Base-by-base conservation (phyloP, 2,888 invertebrate genomes). In the Spatulosminthurus flaviceps region DNA sequence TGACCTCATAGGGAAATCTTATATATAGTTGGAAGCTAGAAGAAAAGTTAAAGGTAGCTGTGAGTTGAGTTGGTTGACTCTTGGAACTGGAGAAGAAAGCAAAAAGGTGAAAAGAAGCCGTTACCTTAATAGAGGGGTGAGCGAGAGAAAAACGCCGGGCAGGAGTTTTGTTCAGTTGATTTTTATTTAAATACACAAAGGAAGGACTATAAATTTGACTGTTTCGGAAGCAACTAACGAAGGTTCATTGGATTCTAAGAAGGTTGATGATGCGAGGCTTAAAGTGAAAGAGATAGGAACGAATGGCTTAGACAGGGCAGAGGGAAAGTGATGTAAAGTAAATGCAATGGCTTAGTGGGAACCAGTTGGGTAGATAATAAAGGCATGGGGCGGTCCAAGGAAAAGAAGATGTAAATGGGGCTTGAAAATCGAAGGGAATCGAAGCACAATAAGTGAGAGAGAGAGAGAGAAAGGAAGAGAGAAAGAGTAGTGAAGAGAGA, bases 371-470 rank as follows among this genome's bases (percentile, higher is more conserved):
- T 76, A 51, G 67, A 76, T 67, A 76, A 76, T 73, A 76, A 76
- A 76, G 76, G 41, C 67, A 76, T 64, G 66, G 76, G 76, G 76
- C 76, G 76, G 67, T 67, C 67, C 76, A 76, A 67, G 67, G 76
- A 22, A 76, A 67, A 67, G 67, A 67, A 76, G 78, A 73, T 72
- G 74, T 74, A 79, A 75, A 69, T 67, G 74, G 71, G 74, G 64
- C 67, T 75, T 61, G 74, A 74, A 64, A 70, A 71, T 67, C 69
- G 66, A 75, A 79, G 75, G 67, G 76, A 80, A 80, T 80, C 71
- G 80, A 77, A 76, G 80, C 43, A 77, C 71, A 71, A 77, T 77
- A 70, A 77, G 73, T 74, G 70, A 80, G 77, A 70, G 76, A 42
- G 28, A 67, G 70, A 75, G 77, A 70, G 70, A 60, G 66, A 34